Base-by-base conservation (phyloP, 2,797 vertebrate species). In the Danionella dracula region DNA sequence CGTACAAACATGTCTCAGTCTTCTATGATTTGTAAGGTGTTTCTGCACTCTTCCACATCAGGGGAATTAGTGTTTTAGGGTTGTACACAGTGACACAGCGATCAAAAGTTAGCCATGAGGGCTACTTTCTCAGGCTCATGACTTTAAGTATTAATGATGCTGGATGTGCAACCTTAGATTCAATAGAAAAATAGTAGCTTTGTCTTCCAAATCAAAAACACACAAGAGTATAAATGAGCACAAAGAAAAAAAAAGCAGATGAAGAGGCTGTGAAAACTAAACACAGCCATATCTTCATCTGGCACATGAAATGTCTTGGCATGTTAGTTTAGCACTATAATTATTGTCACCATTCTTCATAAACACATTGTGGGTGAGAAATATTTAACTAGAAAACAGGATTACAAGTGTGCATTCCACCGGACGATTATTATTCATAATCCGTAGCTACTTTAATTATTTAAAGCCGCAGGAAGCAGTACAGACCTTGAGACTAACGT, bases 391-490 rank as follows among this genome's bases (percentile, higher is more conserved):
- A 10, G 21, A 40, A 38, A 37, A 12, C 2, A 11, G 4, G 12
- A 2, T 19, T 7, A 6, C 8, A 8, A 1, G 31, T n/a, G 10
- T 21, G 12, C 10, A 19, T 58, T 58, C 27, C 27, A 58, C 8
- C 7, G 23, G 7, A 15, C 17, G 23, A 15, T 37, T 37, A 54
- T 21, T 9, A 20, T 35, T 17, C n/a, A 37, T 7, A 37, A 21
- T 19, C 17, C 44, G 46, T n/a, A 35, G 34, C 12, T 46, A 8
- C 8, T 35, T 35, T 8, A 9, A 35, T 35, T 35, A 35, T 35
- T 8, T 9, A 1, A 9, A 35, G 8, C 10, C 81, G 82, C 82
- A 81, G 81, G 48, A 78, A 77, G 12, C 53, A 74, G 76, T 74
- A 83, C 72, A 73, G 65, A 68, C 16, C 31, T 31, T 7, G 16